These are phyloP conservation scores for Semnornis frantzii DNA, from an alignment of 2,113 vertebrate genomes.

Conservation along the genomic window DNA sequence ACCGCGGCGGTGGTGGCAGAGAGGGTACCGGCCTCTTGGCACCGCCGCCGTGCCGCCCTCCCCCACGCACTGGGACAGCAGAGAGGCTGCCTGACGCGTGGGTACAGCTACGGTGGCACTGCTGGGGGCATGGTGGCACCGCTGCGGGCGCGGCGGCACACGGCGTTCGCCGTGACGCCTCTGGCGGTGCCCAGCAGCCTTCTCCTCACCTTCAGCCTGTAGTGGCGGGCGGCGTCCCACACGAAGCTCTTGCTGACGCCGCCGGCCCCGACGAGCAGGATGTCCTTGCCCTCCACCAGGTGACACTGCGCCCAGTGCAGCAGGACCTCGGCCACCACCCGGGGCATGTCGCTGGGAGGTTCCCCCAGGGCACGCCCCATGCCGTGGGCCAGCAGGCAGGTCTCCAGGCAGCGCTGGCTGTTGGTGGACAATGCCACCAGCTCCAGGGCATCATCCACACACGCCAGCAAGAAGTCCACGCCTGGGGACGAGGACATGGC, in stretches of 20 bases:
- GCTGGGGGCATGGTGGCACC: too few species aligned
- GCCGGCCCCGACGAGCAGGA: conserved; percentile 38
- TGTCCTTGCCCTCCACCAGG: conserved; percentile 48
- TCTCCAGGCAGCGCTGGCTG: conserved; percentile 43
- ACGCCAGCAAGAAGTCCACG: conserved; percentile 25
- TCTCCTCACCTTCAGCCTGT: conserved; percentile 15
- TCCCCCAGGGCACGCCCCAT: conserved; percentile 27
- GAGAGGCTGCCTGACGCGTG: accelerated
- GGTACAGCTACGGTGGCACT: background rate
- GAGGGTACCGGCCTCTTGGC: accelerated
- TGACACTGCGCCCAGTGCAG: conserved; percentile 30
- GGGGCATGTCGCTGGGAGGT: background rate
- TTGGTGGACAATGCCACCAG: conserved; percentile 29
- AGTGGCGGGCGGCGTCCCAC: conserved; percentile 29
- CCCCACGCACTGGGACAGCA: accelerated
- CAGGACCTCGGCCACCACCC: conserved; percentile 23
- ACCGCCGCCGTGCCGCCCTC: accelerated
- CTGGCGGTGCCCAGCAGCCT: background rate
- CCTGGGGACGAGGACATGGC: background rate
- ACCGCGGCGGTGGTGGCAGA: background rate
- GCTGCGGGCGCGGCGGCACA: too few species aligned
- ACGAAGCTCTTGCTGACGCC: conserved; percentile 60
- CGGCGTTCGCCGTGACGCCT: background rate
- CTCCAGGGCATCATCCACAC: conserved; percentile 6
- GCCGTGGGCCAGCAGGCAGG: conserved; percentile 25